These are phyloP conservation scores for Sarcoramphus papa DNA, from an alignment of 2,797 vertebrate genomes.

Conservation along the genomic window DNA sequence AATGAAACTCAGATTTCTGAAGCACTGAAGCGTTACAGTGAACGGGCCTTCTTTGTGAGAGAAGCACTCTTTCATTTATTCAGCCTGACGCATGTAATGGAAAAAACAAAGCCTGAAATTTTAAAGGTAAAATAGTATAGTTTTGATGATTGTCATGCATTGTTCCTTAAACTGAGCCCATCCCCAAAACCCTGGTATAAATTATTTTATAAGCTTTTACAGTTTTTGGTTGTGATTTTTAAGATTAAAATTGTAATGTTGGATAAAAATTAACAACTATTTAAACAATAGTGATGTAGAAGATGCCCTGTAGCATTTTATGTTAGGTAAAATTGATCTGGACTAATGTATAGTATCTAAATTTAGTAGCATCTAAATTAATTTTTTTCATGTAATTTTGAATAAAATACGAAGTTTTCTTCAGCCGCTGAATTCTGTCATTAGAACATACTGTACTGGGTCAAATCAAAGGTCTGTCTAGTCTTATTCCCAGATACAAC, in stretches of 20 bases:
- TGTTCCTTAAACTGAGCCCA: background rate
- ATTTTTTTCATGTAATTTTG: background rate
- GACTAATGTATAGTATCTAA: background rate
- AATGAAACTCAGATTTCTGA: constrained; percentile 97
- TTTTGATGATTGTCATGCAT: background rate
- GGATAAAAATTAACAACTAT: background rate
- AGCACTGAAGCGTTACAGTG: constrained; percentile 92
- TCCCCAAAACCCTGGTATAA: background rate
- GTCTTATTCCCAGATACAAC: background rate
- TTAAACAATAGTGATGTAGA: background rate
- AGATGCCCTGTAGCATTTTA: background rate
- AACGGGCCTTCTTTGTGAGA: constrained; percentile 94
- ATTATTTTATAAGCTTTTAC: background rate
- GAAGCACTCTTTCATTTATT: constrained; percentile 98
- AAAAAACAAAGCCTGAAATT: constrained; percentile 95
- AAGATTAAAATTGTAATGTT: background rate
- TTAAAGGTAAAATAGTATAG: constrained; percentile 82
- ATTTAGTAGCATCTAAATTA: background rate
- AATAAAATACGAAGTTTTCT: background rate
- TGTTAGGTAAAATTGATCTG: background rate
- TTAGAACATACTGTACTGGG: background rate
- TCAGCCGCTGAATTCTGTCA: background rate
- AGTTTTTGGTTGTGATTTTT: background rate
- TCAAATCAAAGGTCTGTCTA: background rate
- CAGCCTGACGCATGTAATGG: constrained; percentile 94